These are phyloP conservation scores for Campaea margaritaria DNA, from an alignment of 2,888 invertebrate species.

Conservation along the genomic window DNA sequence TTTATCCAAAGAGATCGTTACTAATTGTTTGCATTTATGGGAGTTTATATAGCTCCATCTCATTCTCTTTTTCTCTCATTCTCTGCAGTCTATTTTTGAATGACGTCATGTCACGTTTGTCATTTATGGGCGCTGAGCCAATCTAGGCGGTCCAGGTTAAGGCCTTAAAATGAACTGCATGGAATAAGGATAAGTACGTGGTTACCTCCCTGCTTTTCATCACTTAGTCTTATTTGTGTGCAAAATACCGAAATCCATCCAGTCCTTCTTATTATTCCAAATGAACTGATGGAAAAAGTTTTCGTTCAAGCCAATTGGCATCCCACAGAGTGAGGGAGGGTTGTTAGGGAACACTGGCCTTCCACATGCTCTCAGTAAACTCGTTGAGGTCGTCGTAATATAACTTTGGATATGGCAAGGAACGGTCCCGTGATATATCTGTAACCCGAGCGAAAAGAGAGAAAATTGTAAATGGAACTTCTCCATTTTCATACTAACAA, in stretches of 20 bases:
- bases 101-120: too few species aligned
- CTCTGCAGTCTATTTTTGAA: too few species aligned
- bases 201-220: too few species aligned
- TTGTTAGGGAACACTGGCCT: slow-evolving; percentile 14
- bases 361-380: slow-evolving; percentile 6
- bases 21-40: too few species aligned
- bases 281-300: slow-evolving; percentile 31
- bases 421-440: slow-evolving; percentile 2
- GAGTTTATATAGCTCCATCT: too few species aligned
- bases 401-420: slow-evolving; percentile 14
- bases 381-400: slow-evolving; percentile 17
- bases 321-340: slow-evolving; percentile 7
- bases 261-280: slow-evolving; percentile 25
- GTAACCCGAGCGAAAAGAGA: background rate
- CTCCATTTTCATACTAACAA: too few species aligned
- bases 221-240: background rate
- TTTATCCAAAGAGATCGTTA: too few species aligned
- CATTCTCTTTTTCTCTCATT: too few species aligned
- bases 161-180: too few species aligned
- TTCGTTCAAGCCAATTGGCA: slow-evolving; percentile 24
- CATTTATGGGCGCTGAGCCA: too few species aligned
- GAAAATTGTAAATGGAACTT: background rate
- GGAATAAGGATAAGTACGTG: too few species aligned
- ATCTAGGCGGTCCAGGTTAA: too few species aligned
- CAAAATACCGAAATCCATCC: background rate